phyloP scores from a whole-genome alignment of 2,113 vertebrate genomes.

The Anser cygnoides region DNA sequence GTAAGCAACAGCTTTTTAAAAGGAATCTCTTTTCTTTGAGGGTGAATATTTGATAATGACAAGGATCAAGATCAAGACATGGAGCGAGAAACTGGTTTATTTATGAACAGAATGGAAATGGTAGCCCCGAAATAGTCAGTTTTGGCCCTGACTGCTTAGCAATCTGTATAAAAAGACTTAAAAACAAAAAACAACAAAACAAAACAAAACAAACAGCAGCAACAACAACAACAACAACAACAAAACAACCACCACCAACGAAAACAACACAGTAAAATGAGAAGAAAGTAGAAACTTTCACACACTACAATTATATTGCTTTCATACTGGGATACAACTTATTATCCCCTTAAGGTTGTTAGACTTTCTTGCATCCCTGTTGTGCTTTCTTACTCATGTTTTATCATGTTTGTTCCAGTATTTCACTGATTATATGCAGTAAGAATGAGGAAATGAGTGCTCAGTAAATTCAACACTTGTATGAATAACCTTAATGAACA shows the following conservation, averaged over 20 bases:
- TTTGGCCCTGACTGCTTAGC: not conserved
- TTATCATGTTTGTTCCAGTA: not conserved
- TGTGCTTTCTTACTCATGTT: not conserved
- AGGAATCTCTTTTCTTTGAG: not conserved
- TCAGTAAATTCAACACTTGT: not conserved
- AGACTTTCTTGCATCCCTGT: not conserved
- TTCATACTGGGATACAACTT: not conserved
- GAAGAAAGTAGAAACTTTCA: not conserved
- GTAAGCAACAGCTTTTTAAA: constrained; percentile 69
- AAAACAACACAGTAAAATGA: not conserved
- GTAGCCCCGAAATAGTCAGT: not conserved
- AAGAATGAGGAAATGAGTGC: not conserved
- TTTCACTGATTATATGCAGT: not conserved
- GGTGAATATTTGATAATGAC: not conserved
- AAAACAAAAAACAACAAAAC: not conserved
- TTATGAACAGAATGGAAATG: not conserved
- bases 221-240: not conserved
- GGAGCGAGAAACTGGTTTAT: not conserved
- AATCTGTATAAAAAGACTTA: not conserved
- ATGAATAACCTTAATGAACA: not conserved
- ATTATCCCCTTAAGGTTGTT: not conserved
- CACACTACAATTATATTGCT: not conserved
- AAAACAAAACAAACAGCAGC: not conserved
- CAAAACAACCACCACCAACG: not conserved
- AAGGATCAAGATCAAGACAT: not conserved